Base-by-base conservation (phyloP, 2,113 vertebrate genomes). In the Heterochromis multidens region DNA sequence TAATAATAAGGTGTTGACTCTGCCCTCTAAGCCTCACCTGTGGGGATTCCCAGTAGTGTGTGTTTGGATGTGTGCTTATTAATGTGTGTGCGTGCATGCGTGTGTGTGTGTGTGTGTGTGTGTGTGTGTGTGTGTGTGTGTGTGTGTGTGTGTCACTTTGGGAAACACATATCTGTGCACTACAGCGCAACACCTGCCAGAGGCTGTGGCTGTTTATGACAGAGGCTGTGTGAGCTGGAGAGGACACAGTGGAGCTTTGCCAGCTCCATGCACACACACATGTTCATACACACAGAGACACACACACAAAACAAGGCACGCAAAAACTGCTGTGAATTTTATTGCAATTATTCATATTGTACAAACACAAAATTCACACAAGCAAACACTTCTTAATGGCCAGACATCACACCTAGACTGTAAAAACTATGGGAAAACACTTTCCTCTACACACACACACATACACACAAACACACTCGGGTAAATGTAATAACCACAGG, bases 401-500 rank as follows among this genome's bases (percentile, higher is more conserved):
- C 85, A 84, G 62, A 90, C 65, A 83, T 85, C 80, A 84, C 62
- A 91, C 87, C 52, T 76, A 88, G 19, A 63, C 59, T 78, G 37
- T 56, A 87, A 83, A 82, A 84, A 85, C 77, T 82, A 63, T 37
- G 21, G 80, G 70, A 82, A 83, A 33, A 33, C 65, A 54, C 81
- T 58, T 21, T 25, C 25, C 21, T 77, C 23, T 23, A 56, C 13
- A 80, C 65, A 70, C 59, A 58, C 60, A 61, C 54, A 87, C 40
- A 57, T 31, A 56, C 54, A 79, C 63, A 84, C 76, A 84, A 72
- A 89, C 82, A 88, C 72, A 87, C 80, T 80, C n/a, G 21, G 72
- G 78, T 91, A 86, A 97, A 98, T 97, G 97, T 98, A 98, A 99
- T 98, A 99, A 97, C 96, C 89, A 97, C 96, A 96, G 96, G 97